These are phyloP conservation scores for Pantala flavescens DNA, from an alignment of 1,140 invertebrate species.

Conservation along the genomic window DNA sequence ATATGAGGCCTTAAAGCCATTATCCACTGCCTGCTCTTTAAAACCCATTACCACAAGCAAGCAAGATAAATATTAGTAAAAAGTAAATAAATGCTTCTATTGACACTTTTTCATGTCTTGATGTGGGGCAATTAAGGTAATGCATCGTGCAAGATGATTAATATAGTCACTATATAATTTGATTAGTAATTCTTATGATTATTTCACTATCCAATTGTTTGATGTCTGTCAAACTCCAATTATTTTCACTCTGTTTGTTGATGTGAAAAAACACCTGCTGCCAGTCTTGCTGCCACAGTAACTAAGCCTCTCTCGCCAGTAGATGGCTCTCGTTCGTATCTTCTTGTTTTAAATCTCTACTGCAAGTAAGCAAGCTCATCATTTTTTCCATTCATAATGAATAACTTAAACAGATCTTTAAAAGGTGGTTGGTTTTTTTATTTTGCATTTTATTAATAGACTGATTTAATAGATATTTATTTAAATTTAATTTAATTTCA, in stretches of 20 bases:
- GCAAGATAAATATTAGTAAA: background rate
- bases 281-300: conserved; percentile 7
- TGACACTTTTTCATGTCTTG: background rate
- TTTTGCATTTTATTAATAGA: background rate
- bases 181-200: background rate
- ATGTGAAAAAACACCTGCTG: conserved; percentile 9
- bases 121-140: conserved; percentile 4
- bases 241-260: background rate
- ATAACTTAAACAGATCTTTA: background rate
- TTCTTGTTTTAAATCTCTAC: background rate
- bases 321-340: background rate
- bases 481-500: background rate
- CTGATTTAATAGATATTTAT: background rate
- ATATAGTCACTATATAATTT: background rate
- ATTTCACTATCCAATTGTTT: background rate
- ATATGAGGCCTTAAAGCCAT: background rate
- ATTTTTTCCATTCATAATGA: background rate
- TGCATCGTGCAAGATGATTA: background rate
- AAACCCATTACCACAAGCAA: conserved; percentile 9
- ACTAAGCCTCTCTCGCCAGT: background rate
- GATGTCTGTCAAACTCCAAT: background rate
- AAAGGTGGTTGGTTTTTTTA: background rate
- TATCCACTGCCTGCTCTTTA: background rate
- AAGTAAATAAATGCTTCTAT: background rate
- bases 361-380: background rate